Evolutionary conservation across 2,113 vertebrate species (phyloP), one percentile per base, ranked within the genome.

Genomic region (Fulica atra): DNA sequence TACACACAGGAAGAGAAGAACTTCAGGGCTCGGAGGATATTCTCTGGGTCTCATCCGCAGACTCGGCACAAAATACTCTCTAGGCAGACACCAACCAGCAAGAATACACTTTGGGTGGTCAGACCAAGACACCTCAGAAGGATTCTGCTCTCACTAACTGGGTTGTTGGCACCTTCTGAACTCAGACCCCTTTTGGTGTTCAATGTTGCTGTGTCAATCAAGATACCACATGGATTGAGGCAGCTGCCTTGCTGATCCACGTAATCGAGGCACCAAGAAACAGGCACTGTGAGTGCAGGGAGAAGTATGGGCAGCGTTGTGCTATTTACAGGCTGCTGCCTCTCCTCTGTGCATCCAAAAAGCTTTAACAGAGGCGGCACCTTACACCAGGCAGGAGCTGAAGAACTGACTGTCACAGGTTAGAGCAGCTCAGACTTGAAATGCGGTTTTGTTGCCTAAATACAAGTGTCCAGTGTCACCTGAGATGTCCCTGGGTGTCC

Each of bases 241-340:
- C 42, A 60, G 38, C n/a, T 54, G 14, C 33, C 13, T 19, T 46
- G 10, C 29, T 11, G 31, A 0, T 31, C 66, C 10, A 8, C 23
- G 56, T 63, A 17, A 81, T 13, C 1, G 0, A 25, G 48, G 33
- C 77, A 36, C 60, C 35, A 44, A 78, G 46, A 60, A 33, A 18
- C 1, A 35, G 38, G 51, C 33, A 9, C 46, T 29, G 7, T 0
- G 42, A 66, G 31, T 7, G 6, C 1, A 4, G 66, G 13, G 51
- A 23, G 63, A 73, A 0, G 2, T 0, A 2, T 1, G 25, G 59
- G 10, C 36, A 44, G 19, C n/a, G 63, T 1, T 65, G 20, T n/a
- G 33, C 10, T 31, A 11, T 17, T 17, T 26, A 24, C 10, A 21
- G 12, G 4, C 18, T 33, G 44, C 59, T n/a, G 18, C 29, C 8